Base-by-base conservation (phyloP, 2,113 vertebrate genomes). In the Pelobates fuscus region DNA sequence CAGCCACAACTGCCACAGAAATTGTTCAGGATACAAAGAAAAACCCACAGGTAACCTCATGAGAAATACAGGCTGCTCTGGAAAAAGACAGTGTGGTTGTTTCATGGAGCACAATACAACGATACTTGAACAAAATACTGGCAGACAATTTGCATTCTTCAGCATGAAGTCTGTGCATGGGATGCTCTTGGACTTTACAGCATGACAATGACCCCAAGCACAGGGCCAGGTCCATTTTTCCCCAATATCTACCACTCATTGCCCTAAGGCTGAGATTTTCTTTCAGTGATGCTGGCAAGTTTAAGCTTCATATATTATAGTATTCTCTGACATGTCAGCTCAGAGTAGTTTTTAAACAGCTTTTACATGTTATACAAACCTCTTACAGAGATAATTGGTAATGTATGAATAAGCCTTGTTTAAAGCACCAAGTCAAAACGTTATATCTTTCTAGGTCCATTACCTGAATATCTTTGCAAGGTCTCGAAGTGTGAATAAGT, bases 401-500 rank as follows among this genome's bases (percentile, higher is more conserved):
- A 14, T 52, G 24, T 44, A 46, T 3, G 58, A 60, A 67, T 68
- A 26, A 37, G 41, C 20, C 65, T 68, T 52, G n/a, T 72, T 24
- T 63, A 72, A 64, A 54, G 21, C 52, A 12, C 8, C 27, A 43
- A 54, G 49, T n/a, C 44, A 67, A 67, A 18, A 60, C 29, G 23
- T 75, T 43, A 58, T 18, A 67, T 59, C 32, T 32, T 60, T 54
- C 29, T 44, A 49, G 24, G 11, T 60, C 57, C 25, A 29, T 32
- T 62, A 84, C 62, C 66, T 81, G 44, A 75, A 64, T 52, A 32
- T 27, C 64, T 63, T 70, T 20, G 4, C 63, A 62, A 71, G 69
- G 17, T 67, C 71, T 49, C 54, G 7, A 24, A 44, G 55, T 18
- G 77, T 71, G 64, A 76, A 76, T 57, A 30, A 25, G 37, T 80